Conservation (phyloP, 2,113 vertebrate species). For the human (Homo sapiens) region DNA sequence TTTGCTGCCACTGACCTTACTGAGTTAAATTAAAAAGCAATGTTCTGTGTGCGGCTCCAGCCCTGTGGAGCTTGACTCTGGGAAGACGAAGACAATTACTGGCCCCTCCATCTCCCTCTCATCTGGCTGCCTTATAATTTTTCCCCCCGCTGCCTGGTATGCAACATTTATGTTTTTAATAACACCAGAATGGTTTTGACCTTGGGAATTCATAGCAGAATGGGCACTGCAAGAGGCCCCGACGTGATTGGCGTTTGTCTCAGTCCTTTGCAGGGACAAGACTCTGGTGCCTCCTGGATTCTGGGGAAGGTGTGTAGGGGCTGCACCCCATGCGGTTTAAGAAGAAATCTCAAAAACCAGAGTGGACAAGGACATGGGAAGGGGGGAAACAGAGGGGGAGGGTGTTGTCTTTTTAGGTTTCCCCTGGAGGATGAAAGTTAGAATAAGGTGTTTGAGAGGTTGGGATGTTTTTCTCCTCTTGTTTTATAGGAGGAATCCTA, state of each 20-base stretch:
- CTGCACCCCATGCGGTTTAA: background rate
- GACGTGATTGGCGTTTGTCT: slow-evolving; percentile 69
- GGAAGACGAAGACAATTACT: slow-evolving; percentile 79
- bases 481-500: background rate
- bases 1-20: slow-evolving; percentile 83
- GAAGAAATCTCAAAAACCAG: background rate
- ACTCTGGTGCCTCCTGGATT: background rate
- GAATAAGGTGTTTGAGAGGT: background rate
- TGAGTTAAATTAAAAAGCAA: slow-evolving; percentile 86
- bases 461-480: background rate
- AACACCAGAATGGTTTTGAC: slow-evolving; percentile 83
- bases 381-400: background rate
- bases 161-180: slow-evolving; percentile 85
- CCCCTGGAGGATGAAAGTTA: background rate
- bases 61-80: slow-evolving; percentile 79
- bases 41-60: slow-evolving; percentile 82
- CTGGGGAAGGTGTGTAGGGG: background rate
- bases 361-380: background rate
- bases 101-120: slow-evolving; percentile 69
- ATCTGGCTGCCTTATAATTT: slow-evolving; percentile 77
- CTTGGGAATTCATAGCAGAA: slow-evolving; percentile 82
- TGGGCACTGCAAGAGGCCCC: slow-evolving; percentile 66
- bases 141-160: slow-evolving; percentile 77
- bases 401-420: slow-evolving; percentile 3
- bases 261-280: slow-evolving; percentile 42